These are phyloP conservation scores for Cirrhinus mrigala DNA, from an alignment of 2,797 vertebrate species.

Conservation along the genomic window DNA sequence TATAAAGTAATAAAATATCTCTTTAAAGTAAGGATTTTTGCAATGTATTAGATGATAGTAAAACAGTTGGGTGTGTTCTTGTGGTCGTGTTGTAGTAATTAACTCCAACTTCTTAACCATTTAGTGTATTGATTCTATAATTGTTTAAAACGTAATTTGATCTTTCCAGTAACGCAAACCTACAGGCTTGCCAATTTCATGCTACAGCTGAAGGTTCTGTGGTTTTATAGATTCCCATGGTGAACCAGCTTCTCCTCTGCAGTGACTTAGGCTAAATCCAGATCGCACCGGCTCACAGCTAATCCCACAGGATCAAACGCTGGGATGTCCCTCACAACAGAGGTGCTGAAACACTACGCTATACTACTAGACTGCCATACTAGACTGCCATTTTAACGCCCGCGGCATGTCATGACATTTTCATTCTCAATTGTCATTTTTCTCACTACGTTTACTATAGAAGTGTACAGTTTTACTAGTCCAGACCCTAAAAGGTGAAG, in stretches of 20 bases:
- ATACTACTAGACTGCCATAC: background rate
- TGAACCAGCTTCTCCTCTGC: conserved; percentile 51
- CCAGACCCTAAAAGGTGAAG: background rate
- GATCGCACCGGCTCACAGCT: conserved; percentile 68
- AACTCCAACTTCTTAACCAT: background rate
- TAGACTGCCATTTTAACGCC: conserved; percentile 3
- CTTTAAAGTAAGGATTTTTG: no score
- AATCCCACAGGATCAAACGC: conserved; percentile 69
- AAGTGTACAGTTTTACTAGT: background rate
- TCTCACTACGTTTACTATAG: background rate
- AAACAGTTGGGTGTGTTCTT: background rate
- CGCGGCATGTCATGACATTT: conserved; percentile 27
- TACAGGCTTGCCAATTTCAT: background rate
- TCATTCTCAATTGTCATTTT: background rate
- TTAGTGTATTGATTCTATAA: background rate
- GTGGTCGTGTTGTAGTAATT: background rate
- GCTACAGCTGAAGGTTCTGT: background rate
- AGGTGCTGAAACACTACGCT: conserved; percentile 38
- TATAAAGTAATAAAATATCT: no score
- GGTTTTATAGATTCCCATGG: conserved; percentile 32
- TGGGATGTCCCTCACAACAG: conserved; percentile 42
- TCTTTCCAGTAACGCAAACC: background rate
- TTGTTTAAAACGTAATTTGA: background rate
- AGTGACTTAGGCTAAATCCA: conserved; percentile 56
- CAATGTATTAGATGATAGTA: no score